These are phyloP conservation scores for Mus spicilegus DNA, from an alignment of 2,113 vertebrate species.

Conservation along the genomic window DNA sequence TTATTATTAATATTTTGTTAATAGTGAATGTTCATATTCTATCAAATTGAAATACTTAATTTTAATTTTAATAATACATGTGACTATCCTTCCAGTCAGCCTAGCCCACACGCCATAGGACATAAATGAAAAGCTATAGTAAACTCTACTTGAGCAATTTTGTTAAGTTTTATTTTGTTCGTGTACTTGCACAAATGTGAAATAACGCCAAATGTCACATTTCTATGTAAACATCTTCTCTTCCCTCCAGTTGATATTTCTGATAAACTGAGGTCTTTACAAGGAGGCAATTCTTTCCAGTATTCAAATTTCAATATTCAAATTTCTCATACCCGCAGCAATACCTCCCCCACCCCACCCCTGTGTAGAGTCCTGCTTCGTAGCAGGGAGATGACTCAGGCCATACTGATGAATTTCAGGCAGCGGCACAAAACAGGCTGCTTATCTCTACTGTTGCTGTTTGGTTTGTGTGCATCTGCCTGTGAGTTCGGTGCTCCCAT, in stretches of 20 bases:
- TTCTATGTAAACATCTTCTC: conserved; percentile 21
- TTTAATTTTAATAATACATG: conserved; percentile 20
- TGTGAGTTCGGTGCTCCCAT: background rate
- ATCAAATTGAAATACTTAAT: conserved; percentile 11
- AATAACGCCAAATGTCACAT: conserved; percentile 29
- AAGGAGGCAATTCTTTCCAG: conserved; percentile 26
- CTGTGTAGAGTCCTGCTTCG: background rate
- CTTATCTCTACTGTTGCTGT: background rate
- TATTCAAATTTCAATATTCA: background rate
- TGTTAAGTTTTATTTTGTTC: conserved; percentile 39
- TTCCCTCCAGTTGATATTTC: background rate
- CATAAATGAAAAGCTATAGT: conserved; percentile 36
- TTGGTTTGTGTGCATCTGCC: background rate
- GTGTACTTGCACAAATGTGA: conserved; percentile 38
- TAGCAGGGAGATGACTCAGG: background rate
- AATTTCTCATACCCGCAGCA: background rate
- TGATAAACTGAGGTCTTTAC: background rate
- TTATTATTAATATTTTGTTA: too few species aligned
- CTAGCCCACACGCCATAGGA: background rate
- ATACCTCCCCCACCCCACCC: background rate
- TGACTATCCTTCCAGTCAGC: conserved; percentile 36
- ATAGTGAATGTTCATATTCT: background rate
- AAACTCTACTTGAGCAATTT: background rate
- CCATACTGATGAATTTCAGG: background rate
- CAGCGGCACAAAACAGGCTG: background rate